Conservation (phyloP, 2,113 vertebrate species). For the Genyomyrus donnyi region DNA sequence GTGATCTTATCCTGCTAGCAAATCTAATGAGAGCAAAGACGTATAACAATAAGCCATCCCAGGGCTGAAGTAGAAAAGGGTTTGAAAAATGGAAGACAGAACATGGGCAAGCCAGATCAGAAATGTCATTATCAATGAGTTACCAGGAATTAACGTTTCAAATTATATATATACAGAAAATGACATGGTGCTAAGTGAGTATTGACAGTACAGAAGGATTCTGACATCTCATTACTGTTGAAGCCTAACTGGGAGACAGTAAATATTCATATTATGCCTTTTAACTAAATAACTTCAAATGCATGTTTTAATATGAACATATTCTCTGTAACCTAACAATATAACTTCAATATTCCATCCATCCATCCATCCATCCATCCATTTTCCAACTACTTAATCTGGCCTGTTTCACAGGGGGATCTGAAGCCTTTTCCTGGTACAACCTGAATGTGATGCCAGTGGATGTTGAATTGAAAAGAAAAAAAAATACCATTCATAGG, state of each 20-base stretch:
- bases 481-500: not conserved
- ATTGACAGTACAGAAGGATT: not conserved
- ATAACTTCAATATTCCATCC: not conserved
- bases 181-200: not conserved
- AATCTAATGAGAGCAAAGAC: not conserved
- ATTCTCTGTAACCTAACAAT: not conserved
- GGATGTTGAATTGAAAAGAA: not conserved
- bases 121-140: not conserved
- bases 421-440: not conserved
- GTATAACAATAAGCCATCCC: not conserved
- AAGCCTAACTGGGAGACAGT: not conserved
- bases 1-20: not conserved
- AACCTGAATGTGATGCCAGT: not conserved
- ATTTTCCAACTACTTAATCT: not conserved
- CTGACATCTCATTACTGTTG: not conserved
- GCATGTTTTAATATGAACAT: not conserved
- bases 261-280: not conserved
- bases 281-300: not conserved
- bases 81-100: not conserved
- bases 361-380: not conserved
- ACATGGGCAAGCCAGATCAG: not conserved
- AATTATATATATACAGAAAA: not conserved
- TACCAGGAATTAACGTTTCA: not conserved
- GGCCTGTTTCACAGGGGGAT: not conserved
- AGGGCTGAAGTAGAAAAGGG: not conserved